Evolutionary conservation across 2,888 invertebrate genomes (phyloP), one percentile per base, ranked within the genome.

Genomic region (Lithosia quadra): DNA sequence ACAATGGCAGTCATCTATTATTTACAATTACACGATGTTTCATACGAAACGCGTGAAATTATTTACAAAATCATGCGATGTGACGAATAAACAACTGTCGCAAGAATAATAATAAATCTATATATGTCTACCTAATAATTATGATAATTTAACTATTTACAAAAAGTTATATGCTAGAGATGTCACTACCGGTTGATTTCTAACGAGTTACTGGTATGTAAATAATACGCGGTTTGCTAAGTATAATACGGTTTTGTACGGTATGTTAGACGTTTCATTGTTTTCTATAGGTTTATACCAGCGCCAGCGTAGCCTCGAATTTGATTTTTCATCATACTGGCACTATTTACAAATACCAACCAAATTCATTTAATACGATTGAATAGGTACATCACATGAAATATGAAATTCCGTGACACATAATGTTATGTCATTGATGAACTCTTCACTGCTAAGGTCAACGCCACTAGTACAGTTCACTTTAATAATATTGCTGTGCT

Each of bases 31-130:
- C 24, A 61, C 39, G 43, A 34, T 22, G 36, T 63, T 34, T 58
- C 63, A 39, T 53, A 36, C 36, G n/a, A 49, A 58, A 36, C 28
- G 57, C 57, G 57, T 67, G 67, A 57, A 24, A 11, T 62, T 57
- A 24, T 67, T 62, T 58, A 68, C 64, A 70, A 66, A 65, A 69
- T 55, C 67, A 33, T 60, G 28, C 59, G 59, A 65, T 66, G 77
- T 81, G 71, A 74, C 80, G 59, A 81, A 79, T 74, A 28, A 5
- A 18, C 15, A 22, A 56, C 34, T 64, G 68, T 63, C 66, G 56
- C 65, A 43, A 67, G 58, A 28, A 64, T 49, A 56, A 57, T 60
- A 63, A 58, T 63, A 34, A 53, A 57, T 28, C 56, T 65, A 24
- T 34, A 67, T 34, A 11, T 43, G 24, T 33, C 24, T n/a, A n/a